Evolutionary conservation across 2,797 vertebrate genomes (phyloP).

Genomic region (Diglossa cyanea): DNA sequence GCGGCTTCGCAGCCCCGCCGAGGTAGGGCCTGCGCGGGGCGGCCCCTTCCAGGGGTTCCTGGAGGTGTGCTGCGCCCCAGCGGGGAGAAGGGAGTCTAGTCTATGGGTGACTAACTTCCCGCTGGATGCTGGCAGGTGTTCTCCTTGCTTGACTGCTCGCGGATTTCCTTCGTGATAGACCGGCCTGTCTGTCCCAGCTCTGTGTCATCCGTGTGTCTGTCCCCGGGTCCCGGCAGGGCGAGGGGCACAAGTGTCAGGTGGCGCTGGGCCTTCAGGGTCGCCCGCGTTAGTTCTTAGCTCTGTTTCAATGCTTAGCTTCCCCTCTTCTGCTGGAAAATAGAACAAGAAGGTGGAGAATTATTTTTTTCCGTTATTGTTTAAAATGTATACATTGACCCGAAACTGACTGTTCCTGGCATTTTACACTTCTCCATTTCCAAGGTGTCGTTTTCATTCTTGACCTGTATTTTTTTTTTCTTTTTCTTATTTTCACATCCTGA

Average conservation of each 20-base stretch:
- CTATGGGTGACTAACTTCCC: rapidly evolving
- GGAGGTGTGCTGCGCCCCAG: neutral
- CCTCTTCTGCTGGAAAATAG: neutral
- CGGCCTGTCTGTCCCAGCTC: rapidly evolving
- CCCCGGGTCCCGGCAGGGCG: neutral
- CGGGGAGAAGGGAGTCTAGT: neutral
- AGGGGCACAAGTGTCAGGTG: neutral
- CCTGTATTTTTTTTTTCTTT: neutral
- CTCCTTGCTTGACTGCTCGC: rapidly evolving
- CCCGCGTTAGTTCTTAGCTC: too few species aligned
- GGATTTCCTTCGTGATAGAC: rapidly evolving
- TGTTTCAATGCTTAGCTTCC: neutral
- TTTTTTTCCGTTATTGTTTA: neutral
- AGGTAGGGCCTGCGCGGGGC: rapidly evolving
- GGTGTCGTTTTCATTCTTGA: neutral
- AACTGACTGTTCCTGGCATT: neutral
- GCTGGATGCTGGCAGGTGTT: rapidly evolving
- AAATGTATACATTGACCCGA: rapidly evolving
- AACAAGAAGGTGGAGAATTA: neutral
- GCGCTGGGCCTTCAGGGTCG: too few species aligned
- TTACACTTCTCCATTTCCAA: neutral
- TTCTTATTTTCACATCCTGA: neutral
- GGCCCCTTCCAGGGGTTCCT: rapidly evolving
- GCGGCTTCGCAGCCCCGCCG: neutral
- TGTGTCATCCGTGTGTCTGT: rapidly evolving